Percentiles rank a stretch among this genome's conserved stretches.
phyloP scores from a whole-genome alignment of 2,888 invertebrate species.

The Ptychoptera albimana region DNA sequence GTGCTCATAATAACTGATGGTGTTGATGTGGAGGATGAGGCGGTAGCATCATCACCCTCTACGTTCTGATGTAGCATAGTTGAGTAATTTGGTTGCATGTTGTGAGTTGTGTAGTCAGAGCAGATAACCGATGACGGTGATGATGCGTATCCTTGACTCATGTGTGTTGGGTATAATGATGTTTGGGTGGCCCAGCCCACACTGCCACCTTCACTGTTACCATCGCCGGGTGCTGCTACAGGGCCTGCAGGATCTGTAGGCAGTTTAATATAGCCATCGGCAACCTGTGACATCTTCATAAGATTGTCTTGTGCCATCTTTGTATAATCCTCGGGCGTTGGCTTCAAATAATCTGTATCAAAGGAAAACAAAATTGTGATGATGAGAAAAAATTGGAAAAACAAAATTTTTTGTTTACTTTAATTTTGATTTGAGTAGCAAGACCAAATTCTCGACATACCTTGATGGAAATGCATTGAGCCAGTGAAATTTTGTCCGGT shows the following conservation, averaged over 20 bases:
- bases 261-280: slow-evolving; percentile 10
- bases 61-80: neutral
- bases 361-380: neutral
- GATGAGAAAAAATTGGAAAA: neutral
- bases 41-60: neutral
- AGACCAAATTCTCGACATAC: slow-evolving; percentile 13
- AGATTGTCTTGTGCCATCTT: slow-evolving; percentile 31
- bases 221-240: slow-evolving; percentile 18
- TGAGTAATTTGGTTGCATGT: neutral
- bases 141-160: neutral
- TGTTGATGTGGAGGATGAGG: neutral
- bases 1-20: slow-evolving; percentile 2
- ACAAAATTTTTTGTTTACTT: neutral
- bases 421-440: neutral
- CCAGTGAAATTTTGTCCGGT: slow-evolving; percentile 21
- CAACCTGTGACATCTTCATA: slow-evolving; percentile 27
- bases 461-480: slow-evolving; percentile 25
- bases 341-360: slow-evolving; percentile 36
- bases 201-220: slow-evolving; percentile 3
- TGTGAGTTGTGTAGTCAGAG: slow-evolving; percentile 1
- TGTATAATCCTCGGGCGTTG: slow-evolving; percentile 32
- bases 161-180: neutral
- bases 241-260: slow-evolving; percentile 18
- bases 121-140: neutral
- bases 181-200: neutral